These are phyloP conservation scores for Schizopygopsis malacanthus DNA, from an alignment of 2,797 vertebrate species.

Conservation along the genomic window DNA sequence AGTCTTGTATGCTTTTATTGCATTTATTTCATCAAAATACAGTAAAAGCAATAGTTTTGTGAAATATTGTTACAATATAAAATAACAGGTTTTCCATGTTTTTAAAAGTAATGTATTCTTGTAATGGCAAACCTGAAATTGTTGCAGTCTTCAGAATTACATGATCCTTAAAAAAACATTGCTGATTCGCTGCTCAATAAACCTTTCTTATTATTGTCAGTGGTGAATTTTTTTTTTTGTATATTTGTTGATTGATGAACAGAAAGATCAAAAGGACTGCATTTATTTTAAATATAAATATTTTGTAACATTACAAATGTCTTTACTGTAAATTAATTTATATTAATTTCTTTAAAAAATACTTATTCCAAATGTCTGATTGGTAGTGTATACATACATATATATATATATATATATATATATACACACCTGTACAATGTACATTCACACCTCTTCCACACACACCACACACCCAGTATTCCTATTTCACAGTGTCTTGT, in stretches of 20 bases:
- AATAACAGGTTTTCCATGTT: background rate
- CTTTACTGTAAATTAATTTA: background rate
- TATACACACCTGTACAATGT: background rate
- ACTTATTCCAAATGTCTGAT: background rate
- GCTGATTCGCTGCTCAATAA: background rate
- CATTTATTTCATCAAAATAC: background rate
- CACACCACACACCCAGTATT: background rate
- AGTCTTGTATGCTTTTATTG: background rate
- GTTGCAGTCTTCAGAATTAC: background rate
- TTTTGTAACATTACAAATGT: background rate
- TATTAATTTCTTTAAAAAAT: background rate
- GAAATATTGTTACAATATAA: background rate
- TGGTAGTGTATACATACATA: background rate
- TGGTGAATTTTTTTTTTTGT: background rate
- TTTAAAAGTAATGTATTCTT: background rate
- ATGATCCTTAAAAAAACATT: background rate
- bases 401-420: too few species aligned
- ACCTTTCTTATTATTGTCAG: background rate
- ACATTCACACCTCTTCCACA: background rate
- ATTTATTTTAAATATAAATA: background rate
- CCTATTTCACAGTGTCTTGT: constrained; percentile 27
- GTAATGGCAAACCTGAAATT: background rate
- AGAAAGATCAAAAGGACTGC: background rate
- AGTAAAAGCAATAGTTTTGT: background rate
- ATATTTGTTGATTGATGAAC: background rate